Evolutionary conservation across 2,888 invertebrate genomes (phyloP).

Genomic region (Tipula lateralis): DNA sequence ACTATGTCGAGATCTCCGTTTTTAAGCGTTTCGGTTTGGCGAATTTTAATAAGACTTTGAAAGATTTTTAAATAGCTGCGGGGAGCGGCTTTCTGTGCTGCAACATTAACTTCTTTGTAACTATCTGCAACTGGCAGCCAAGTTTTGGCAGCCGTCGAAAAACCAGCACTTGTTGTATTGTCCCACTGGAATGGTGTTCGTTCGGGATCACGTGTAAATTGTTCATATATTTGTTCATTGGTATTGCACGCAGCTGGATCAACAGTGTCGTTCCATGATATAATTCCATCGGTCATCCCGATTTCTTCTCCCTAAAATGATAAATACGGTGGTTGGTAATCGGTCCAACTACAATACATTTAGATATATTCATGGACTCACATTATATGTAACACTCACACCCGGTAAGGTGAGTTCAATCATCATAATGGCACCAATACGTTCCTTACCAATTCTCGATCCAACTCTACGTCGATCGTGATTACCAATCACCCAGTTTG

Average conservation of each 20-base stretch:
- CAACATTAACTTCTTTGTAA: constrained; percentile 57
- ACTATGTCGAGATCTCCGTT: not conserved
- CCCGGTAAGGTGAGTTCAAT: constrained; percentile 76
- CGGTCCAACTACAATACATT: not conserved
- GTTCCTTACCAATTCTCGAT: constrained; percentile 55
- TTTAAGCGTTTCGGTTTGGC: not conserved
- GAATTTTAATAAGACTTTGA: constrained; percentile 48
- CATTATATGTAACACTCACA: constrained; percentile 77
- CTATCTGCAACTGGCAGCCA: constrained; percentile 48
- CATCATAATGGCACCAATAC: constrained; percentile 77
- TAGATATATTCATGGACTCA: constrained; percentile 38
- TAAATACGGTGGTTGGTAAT: no score
- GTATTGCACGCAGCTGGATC: constrained; percentile 63
- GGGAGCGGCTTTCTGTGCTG: constrained; percentile 42
- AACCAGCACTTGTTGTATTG: constrained; percentile 43
- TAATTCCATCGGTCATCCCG: constrained; percentile 64
- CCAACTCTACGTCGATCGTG: constrained; percentile 55
- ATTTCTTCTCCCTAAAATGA: constrained; percentile 71
- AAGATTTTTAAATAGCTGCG: constrained; percentile 59
- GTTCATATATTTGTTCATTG: constrained; percentile 56
- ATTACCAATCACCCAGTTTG: constrained; percentile 71
- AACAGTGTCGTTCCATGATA: constrained; percentile 58
- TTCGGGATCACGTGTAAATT: constrained; percentile 57
- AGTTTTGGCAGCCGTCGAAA: constrained; percentile 42
- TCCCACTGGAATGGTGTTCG: constrained; percentile 63